Conservation (phyloP, 2,797 vertebrate species). For the Sylvilagus floridanus region DNA sequence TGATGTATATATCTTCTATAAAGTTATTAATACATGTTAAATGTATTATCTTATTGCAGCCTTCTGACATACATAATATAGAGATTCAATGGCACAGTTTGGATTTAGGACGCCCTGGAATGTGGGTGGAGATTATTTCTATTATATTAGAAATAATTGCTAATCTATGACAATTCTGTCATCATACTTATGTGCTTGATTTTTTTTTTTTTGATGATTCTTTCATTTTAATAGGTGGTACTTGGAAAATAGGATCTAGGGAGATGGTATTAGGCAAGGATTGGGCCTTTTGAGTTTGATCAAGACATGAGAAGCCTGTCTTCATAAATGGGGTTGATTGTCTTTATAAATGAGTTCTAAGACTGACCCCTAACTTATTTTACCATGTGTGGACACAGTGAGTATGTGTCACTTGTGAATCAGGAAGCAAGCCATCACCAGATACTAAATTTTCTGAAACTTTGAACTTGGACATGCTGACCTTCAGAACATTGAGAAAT, state of each 20-base stretch:
- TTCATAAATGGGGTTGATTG: not conserved
- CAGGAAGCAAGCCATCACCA: not conserved
- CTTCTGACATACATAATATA: no score
- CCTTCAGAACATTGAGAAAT: not conserved
- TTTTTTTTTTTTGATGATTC: no score
- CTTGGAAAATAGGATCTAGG: not conserved
- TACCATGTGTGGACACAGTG: not conserved
- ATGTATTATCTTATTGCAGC: no score
- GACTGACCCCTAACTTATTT: not conserved
- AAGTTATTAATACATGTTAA: no score
- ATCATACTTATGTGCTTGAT: no score
- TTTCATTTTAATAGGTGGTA: no score
- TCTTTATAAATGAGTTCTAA: not conserved
- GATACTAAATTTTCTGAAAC: not conserved
- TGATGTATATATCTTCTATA: no score
- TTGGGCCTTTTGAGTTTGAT: not conserved
- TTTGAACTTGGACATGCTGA: not conserved
- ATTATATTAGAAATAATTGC: no score
- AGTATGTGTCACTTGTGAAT: not conserved
- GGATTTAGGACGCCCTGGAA: no score
- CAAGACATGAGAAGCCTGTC: not conserved
- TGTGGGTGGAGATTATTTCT: no score
- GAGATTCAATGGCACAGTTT: no score
- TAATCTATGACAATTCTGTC: no score
- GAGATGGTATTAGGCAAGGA: not conserved